phyloP scores from a whole-genome alignment of 1,140 invertebrate species.

The Drosophila trapezifrons region DNA sequence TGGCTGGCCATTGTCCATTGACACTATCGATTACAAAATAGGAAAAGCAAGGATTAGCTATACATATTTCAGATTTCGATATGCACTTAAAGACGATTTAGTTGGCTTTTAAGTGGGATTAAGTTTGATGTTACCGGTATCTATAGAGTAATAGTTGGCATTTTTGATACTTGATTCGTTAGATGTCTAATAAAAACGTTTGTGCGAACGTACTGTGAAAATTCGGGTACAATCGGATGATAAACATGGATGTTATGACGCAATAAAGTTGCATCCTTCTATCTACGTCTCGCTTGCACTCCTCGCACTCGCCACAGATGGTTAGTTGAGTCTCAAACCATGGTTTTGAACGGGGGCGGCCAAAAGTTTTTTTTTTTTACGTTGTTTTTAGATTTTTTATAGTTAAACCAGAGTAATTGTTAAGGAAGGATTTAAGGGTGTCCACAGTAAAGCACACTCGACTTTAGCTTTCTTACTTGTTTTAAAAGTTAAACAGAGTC shows the following conservation, averaged over 20 bases:
- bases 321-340: background rate
- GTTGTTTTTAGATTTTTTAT: no score
- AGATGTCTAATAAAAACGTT: no score
- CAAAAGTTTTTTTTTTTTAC: no score
- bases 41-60: background rate
- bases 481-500: no score
- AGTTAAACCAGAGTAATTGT: no score
- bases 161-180: no score
- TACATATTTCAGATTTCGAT: background rate
- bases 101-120: background rate
- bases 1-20: constrained; percentile 8
- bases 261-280: background rate
- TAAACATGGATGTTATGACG: background rate
- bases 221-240: background rate
- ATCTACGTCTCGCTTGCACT: background rate
- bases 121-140: no score
- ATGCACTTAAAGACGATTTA: background rate
- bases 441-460: no score
- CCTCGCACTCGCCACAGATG: background rate
- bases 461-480: no score
- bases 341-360: no score
- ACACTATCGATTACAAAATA: constrained; percentile 5
- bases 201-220: background rate
- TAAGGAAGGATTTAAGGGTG: no score
- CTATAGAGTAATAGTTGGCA: no score